Evolutionary conservation across 2,797 vertebrate species (phyloP).

Genomic region (Enteromius paludinosus): DNA sequence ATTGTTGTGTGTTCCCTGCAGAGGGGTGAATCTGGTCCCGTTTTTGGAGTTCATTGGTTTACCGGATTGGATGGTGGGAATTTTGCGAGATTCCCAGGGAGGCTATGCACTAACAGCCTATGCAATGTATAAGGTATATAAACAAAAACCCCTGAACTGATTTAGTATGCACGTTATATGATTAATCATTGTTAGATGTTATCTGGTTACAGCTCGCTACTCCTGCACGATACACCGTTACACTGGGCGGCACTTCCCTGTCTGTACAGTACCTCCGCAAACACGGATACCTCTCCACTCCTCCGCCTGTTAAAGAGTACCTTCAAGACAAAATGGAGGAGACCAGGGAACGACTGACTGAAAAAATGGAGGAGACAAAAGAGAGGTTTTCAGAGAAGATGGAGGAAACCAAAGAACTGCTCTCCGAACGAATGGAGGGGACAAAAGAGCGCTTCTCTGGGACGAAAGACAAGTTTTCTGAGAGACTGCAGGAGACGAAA

Average conservation of each 20-base stretch:
- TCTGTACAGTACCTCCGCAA: constrained; percentile 91
- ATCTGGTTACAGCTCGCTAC: constrained; percentile 86
- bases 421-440: constrained; percentile 75
- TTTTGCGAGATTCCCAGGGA: constrained; percentile 92
- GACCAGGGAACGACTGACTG: constrained; percentile 87
- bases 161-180: background rate
- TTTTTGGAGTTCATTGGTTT: constrained; percentile 91
- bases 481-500: constrained; percentile 87
- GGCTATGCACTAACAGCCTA: constrained; percentile 95
- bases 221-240: constrained; percentile 92
- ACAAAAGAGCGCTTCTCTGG: constrained; percentile 86
- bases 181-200: background rate
- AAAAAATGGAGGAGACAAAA: constrained; percentile 93
- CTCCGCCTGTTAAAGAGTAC: constrained; percentile 92
- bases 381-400: constrained; percentile 82
- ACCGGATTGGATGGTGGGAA: constrained; percentile 85
- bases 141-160: background rate
- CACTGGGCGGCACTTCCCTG: constrained; percentile 91
- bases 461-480: constrained; percentile 66
- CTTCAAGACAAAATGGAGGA: constrained; percentile 96
- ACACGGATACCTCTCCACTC: constrained; percentile 89
- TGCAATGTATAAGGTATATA: constrained; percentile 93
- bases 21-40: constrained; percentile 93
- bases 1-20: constrained; percentile 62
- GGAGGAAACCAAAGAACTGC: constrained; percentile 83